phyloP scores from a whole-genome alignment of 2,888 invertebrate genomes.

The Nowickia ferox region DNA sequence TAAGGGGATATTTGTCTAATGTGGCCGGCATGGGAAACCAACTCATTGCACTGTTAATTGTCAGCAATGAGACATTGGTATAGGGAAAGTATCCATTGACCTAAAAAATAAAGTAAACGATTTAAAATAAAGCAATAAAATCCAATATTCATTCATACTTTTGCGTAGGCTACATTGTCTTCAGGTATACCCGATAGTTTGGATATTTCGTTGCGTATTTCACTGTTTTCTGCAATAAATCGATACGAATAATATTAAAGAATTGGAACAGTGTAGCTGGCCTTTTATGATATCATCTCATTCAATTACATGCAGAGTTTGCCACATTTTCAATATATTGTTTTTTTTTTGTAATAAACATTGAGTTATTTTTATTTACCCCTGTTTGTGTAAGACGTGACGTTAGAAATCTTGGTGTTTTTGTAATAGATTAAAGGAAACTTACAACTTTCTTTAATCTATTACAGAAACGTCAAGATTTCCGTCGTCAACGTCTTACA shows the following conservation, averaged over 20 bases:
- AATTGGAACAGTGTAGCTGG: neutral
- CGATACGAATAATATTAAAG: neutral
- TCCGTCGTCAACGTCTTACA: too few relatives aligned
- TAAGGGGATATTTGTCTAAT: constrained; percentile 85
- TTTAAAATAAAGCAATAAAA: neutral
- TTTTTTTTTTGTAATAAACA: too few relatives aligned
- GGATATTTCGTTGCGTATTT: constrained; percentile 84
- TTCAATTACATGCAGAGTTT: too few relatives aligned
- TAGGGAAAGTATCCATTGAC: constrained; percentile 85
- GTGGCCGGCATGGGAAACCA: constrained; percentile 86
- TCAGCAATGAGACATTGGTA: constrained; percentile 86
- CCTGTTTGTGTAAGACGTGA: too few relatives aligned
- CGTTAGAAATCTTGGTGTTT: too few relatives aligned
- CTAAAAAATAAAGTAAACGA: constrained; percentile 69
- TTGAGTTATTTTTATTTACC: too few relatives aligned
- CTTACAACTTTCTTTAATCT: too few relatives aligned
- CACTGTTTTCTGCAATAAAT: constrained; percentile 81
- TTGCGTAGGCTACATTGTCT: constrained; percentile 87
- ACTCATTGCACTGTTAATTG: constrained; percentile 85
- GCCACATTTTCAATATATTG: neutral
- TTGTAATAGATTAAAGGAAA: too few relatives aligned
- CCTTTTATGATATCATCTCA: too few relatives aligned
- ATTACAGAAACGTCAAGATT: too few relatives aligned
- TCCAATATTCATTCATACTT: constrained; percentile 77
- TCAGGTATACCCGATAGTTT: constrained; percentile 85